These are phyloP conservation scores for Enteromius argenteus DNA, from an alignment of 2,797 vertebrate species.

Conservation along the genomic window DNA sequence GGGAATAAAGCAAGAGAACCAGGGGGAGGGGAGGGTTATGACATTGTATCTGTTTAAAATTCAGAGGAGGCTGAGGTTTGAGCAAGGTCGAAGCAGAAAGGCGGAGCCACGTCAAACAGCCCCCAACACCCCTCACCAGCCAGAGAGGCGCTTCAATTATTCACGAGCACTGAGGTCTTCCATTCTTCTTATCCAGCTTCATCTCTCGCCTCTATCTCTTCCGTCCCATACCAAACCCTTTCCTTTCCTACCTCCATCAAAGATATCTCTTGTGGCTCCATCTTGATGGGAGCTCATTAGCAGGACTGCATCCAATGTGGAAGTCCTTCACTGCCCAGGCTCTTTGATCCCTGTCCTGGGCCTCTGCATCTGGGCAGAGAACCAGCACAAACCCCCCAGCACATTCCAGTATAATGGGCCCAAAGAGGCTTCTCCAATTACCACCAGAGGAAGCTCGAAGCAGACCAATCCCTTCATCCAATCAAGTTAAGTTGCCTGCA, in stretches of 20 bases:
- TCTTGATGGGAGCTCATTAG: slow-evolving; percentile 75
- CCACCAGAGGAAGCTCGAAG: slow-evolving; percentile 58
- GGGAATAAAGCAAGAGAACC: slow-evolving; percentile 57
- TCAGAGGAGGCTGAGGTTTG: slow-evolving; percentile 64
- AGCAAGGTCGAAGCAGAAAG: slow-evolving; percentile 61
- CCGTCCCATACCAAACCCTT: slow-evolving; percentile 40
- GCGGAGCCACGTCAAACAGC: slow-evolving; percentile 42
- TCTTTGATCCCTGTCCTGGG: slow-evolving; percentile 72
- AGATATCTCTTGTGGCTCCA: slow-evolving; percentile 50
- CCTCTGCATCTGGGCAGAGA: slow-evolving; percentile 68
- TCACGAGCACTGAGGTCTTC: slow-evolving; percentile 65
- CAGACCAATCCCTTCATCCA: slow-evolving; percentile 46
- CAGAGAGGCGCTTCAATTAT: slow-evolving; percentile 71
- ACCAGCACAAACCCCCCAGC: slow-evolving; percentile 54
- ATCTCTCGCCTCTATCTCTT: slow-evolving; percentile 16
- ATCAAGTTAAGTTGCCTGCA: slow-evolving; percentile 11
- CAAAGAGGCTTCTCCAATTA: slow-evolving; percentile 53
- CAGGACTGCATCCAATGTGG: slow-evolving; percentile 65
- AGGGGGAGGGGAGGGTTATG: slow-evolving; percentile 57
- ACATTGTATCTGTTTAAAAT: slow-evolving; percentile 65
- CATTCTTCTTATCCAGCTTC: slow-evolving; percentile 38
- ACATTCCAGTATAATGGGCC: slow-evolving; percentile 66
- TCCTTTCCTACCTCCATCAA: slow-evolving; percentile 21
- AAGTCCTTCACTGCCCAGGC: slow-evolving; percentile 71
- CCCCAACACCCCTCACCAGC: slow-evolving; percentile 58